Conservation (phyloP, 92 coral and sea anemone genomes). For the Palythoa grandiflora region DNA sequence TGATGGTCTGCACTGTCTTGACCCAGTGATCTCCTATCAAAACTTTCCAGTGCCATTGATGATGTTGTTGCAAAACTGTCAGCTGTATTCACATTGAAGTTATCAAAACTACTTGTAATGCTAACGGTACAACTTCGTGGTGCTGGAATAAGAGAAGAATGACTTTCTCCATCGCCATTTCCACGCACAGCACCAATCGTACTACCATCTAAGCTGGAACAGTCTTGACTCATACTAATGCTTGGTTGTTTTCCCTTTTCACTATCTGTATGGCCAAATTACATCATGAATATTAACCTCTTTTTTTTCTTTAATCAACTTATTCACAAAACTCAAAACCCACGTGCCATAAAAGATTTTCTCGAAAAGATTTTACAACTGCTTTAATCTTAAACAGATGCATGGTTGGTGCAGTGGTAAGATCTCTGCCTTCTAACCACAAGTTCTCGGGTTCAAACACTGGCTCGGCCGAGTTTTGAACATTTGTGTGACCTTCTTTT, state of each 20-base stretch:
- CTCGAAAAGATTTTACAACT: no score
- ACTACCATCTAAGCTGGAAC: constrained; percentile 94
- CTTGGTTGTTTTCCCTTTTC: constrained; percentile 98
- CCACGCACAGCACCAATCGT: constrained; percentile 83
- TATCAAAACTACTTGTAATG: constrained; percentile 97
- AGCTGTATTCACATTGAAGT: constrained; percentile 74
- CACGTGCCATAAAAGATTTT: no score
- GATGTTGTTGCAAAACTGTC: constrained; percentile 73
- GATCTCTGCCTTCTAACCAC: no score
- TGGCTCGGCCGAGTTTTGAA: no score
- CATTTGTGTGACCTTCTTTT: no score
- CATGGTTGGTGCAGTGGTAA: no score
- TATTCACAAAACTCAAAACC: neutral
- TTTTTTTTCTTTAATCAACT: neutral
- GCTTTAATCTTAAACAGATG: no score
- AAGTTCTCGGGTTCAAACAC: no score
- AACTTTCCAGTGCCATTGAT: constrained; percentile 74
- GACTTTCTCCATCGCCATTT: constrained; percentile 86
- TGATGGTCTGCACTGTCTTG: constrained; percentile 57
- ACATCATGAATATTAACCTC: neutral
- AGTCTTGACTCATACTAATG: constrained; percentile 97
- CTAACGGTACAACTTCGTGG: constrained; percentile 99
- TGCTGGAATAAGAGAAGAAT: constrained; percentile 95
- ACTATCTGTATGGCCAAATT: constrained; percentile 56
- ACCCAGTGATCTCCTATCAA: constrained; percentile 54